A percentile compares a stretch with the other conserved stretches of the same genome.
These are phyloP conservation scores for Andrena minutula DNA, from an alignment of 2,888 invertebrate species.

Conservation along the genomic window DNA sequence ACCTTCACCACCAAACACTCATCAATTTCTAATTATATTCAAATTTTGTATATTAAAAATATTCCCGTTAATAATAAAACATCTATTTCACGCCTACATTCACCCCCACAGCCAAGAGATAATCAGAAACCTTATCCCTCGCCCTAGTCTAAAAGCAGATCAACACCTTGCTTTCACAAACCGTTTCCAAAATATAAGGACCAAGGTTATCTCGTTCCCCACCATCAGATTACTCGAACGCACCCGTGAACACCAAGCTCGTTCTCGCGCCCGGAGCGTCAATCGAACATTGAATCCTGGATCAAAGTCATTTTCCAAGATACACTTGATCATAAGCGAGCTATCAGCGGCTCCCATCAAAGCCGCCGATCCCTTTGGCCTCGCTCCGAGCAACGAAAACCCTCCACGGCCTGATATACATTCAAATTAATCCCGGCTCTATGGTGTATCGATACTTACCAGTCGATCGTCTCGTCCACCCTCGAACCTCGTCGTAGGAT, in stretches of 20 bases:
- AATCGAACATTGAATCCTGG: conserved; percentile 1
- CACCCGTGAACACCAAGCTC: background rate
- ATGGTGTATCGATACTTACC: conserved; percentile 5
- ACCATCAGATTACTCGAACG: background rate
- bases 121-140: too few species aligned
- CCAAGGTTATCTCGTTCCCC: too few species aligned
- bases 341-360: conserved; percentile 21
- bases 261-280: background rate
- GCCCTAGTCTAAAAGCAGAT: too few species aligned
- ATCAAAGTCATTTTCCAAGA: conserved; percentile 31
- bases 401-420: conserved; percentile 28
- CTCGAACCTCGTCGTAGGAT: background rate
- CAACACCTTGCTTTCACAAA: too few species aligned
- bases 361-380: conserved; percentile 4
- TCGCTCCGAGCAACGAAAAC: background rate
- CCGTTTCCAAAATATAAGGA: too few species aligned
- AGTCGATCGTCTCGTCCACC: background rate
- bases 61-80: too few species aligned
- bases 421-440: conserved; percentile 45
- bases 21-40: too few species aligned
- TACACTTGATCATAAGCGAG: conserved; percentile 7
- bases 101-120: too few species aligned
- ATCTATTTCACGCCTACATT: too few species aligned
- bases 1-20: too few species aligned
- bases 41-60: too few species aligned